Percentiles rank a stretch among this genome's conserved stretches.
phyloP scores from a whole-genome alignment of 2,797 vertebrate species.

The Diceros bicornis region DNA sequence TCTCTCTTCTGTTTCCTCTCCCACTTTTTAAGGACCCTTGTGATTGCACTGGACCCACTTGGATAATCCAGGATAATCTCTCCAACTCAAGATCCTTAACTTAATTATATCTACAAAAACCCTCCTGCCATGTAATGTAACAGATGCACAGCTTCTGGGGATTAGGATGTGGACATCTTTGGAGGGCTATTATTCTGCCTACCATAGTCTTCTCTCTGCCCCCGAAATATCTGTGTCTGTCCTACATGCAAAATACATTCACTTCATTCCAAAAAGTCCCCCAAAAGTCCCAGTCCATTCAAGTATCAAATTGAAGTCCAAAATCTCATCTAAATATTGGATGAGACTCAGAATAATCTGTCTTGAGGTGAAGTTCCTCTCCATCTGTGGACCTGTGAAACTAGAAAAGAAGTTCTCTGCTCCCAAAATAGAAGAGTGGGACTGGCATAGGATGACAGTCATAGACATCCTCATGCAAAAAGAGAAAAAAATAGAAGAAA shows the following conservation, averaged over 20 bases:
- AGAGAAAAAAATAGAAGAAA: neutral
- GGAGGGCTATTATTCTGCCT: neutral
- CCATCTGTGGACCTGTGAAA: neutral
- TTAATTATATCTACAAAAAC: neutral
- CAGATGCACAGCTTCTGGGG: neutral
- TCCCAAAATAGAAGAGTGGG: neutral
- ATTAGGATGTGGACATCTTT: neutral
- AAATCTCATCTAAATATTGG: neutral
- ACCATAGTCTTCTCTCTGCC: neutral
- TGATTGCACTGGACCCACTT: neutral
- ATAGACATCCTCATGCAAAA: neutral
- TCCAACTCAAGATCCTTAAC: neutral
- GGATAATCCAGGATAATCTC: neutral
- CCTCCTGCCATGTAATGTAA: neutral
- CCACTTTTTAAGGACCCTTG: neutral
- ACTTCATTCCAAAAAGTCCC: neutral
- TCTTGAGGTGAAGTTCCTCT: neutral
- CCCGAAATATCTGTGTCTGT: neutral
- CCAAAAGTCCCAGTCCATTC: neutral
- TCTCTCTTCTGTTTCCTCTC: neutral
- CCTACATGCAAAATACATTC: neutral
- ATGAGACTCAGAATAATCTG: neutral
- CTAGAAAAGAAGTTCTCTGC: slow-evolving; percentile 13
- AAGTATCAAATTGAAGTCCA: neutral
- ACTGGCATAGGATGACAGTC: neutral